Conservation (phyloP, 2,113 vertebrate species). For the Athene noctua region DNA sequence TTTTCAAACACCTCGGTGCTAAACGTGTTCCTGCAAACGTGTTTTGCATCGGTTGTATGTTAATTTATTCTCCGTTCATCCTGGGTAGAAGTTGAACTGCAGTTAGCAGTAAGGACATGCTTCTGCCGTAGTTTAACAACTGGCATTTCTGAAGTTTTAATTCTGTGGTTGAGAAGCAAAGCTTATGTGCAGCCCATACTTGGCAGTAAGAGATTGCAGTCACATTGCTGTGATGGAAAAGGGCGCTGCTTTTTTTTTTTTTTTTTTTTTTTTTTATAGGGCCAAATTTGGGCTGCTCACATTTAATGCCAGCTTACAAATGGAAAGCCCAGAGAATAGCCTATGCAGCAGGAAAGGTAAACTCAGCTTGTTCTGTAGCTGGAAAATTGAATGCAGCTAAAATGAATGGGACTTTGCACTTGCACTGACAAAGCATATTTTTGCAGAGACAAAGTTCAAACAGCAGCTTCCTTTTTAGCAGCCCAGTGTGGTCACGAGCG, state of each 20-base stretch:
- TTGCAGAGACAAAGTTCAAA: neutral
- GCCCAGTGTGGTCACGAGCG: neutral
- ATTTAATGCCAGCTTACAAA: neutral
- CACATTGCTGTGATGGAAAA: neutral
- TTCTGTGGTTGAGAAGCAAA: neutral
- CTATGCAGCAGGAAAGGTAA: neutral
- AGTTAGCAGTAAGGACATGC: too few relatives aligned
- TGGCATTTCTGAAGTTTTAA: neutral
- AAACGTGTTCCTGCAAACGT: neutral
- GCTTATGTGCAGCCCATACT: accelerated
- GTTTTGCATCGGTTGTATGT: neutral
- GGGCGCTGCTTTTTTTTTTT: neutral
- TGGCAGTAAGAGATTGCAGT: neutral
- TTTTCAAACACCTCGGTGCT: neutral
- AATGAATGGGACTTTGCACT: neutral
- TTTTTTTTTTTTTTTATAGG: neutral
- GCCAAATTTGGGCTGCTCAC: neutral
- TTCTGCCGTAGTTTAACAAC: neutral
- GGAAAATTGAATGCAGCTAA: neutral
- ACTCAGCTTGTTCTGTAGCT: neutral
- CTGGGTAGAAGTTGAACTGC: neutral
- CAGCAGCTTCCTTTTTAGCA: neutral
- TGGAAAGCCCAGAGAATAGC: neutral
- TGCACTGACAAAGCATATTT: neutral
- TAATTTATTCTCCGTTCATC: neutral